Evolutionary conservation across 2,888 invertebrate species (phyloP).

Genomic region (Byasa hedistus): DNA sequence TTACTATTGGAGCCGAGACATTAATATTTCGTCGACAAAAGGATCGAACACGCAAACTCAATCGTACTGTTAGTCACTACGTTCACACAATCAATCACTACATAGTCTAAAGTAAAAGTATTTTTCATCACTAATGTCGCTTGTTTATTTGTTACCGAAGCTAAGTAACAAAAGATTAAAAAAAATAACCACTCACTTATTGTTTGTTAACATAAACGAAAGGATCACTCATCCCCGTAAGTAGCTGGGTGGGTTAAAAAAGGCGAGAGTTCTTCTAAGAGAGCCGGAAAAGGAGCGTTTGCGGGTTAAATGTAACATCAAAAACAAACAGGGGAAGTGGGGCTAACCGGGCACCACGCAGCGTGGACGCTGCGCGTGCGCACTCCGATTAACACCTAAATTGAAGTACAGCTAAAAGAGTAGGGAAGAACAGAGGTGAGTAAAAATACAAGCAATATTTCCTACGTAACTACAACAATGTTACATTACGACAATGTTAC

Average conservation of each 20-base stretch:
- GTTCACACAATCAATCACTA: too few species aligned
- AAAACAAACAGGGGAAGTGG: slow-evolving; percentile 70
- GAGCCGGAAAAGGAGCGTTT: slow-evolving; percentile 68
- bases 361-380: slow-evolving; percentile 58
- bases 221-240: slow-evolving; percentile 38
- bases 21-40: too few species aligned
- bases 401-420: slow-evolving; percentile 41
- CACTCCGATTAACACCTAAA: slow-evolving; percentile 63
- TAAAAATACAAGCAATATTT: slow-evolving; percentile 3
- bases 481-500: not conserved
- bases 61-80: too few species aligned
- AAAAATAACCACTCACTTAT: not conserved
- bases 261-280: slow-evolving; percentile 69
- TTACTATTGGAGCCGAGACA: too few species aligned
- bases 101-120: too few species aligned
- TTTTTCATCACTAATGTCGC: too few species aligned
- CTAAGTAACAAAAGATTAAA: not conserved
- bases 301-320: slow-evolving; percentile 67
- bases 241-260: slow-evolving; percentile 57
- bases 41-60: too few species aligned
- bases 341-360: slow-evolving; percentile 60
- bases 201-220: slow-evolving; percentile 37
- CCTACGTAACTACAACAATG: not conserved
- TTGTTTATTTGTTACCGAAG: too few species aligned
- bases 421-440: slow-evolving; percentile 40